These are phyloP conservation scores for Amblyraja radiata DNA, from an alignment of 2,797 vertebrate species.

Conservation along the genomic window DNA sequence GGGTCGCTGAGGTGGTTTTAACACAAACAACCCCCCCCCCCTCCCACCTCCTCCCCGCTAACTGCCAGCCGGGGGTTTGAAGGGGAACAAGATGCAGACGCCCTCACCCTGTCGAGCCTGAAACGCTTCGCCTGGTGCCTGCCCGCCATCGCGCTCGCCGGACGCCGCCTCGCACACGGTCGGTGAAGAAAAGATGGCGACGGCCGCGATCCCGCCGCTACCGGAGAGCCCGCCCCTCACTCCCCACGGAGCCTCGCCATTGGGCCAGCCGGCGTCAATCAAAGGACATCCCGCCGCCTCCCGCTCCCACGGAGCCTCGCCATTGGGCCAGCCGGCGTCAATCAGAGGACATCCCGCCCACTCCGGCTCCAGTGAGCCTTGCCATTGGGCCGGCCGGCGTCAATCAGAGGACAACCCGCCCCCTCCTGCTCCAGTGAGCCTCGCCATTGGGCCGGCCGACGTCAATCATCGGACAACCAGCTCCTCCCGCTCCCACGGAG, in stretches of 20 bases:
- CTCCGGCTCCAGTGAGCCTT: neutral
- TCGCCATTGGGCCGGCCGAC: no score
- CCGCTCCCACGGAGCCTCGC: no score
- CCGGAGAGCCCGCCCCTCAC: neutral
- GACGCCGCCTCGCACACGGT: neutral
- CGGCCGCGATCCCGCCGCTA: neutral
- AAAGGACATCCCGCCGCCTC: no score
- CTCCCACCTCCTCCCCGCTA: neutral
- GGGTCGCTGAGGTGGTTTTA: neutral
- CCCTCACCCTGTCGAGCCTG: conserved; percentile 22
- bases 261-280: no score
- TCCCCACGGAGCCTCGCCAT: no score
- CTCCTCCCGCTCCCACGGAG: no score
- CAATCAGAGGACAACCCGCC: neutral
- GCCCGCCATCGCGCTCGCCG: conserved; percentile 6
- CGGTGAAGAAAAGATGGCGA: neutral
- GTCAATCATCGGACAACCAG: no score
- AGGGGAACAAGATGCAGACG: neutral
- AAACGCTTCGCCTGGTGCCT: conserved; percentile 34
- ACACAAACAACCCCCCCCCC: no score
- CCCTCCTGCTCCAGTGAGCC: no score
- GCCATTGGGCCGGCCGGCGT: no score
- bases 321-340: no score
- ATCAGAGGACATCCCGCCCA: neutral
- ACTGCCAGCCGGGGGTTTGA: neutral